Evolutionary conservation across 2,888 invertebrate genomes (phyloP), one percentile per base, ranked within the genome.

Genomic region (Herminia tarsipennalis): DNA sequence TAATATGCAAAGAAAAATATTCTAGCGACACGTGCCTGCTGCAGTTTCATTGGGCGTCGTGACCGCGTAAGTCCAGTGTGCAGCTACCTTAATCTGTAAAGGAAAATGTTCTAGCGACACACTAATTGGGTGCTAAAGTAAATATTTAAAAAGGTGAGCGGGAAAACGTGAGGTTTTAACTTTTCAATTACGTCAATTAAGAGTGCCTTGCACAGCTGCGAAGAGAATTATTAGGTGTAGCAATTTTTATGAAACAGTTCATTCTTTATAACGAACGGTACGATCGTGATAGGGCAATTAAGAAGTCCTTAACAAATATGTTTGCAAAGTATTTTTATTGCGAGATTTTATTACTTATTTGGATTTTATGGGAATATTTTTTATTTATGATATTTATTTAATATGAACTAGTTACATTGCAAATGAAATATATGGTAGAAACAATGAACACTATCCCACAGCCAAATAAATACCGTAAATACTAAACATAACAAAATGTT

Each of bases 41-140:
- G n/a, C n/a, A n/a, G n/a, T 12, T 1, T 6, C 8, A n/a, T 8
- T 3, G 8, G 8, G 8, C n/a, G 0, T 8, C n/a, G n/a, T n/a
- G n/a, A n/a, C 14, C 9, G 24, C 12, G 14, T 18, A 27, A 40
- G 34, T 40, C 28, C 9, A 45, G 53, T 66, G 57, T 62, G 49
- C 8, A 54, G 14, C 37, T 17, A 5, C 41, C 64, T 67, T 54
- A 62, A 70, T 62, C 63, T 56, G 63, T 63, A 77, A 79, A 76
- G 74, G 66, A 78, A 84, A 78, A 73, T 76, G 63, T 73, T 74
- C 74, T 70, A 68, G 73, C 76, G 70, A 71, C 77, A 72, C 71
- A 81, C 86, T 89, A 89, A 89, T 89, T 88, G 88, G 88, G 86
- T 85, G 83, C 78, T 76, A 81, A 84, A 77, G 79, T 86, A 87